Percentiles rank a stretch among this genome's conserved stretches.
These are phyloP conservation scores for Shargacucullia verbasci DNA, from an alignment of 2,888 invertebrate genomes.

Conservation along the genomic window DNA sequence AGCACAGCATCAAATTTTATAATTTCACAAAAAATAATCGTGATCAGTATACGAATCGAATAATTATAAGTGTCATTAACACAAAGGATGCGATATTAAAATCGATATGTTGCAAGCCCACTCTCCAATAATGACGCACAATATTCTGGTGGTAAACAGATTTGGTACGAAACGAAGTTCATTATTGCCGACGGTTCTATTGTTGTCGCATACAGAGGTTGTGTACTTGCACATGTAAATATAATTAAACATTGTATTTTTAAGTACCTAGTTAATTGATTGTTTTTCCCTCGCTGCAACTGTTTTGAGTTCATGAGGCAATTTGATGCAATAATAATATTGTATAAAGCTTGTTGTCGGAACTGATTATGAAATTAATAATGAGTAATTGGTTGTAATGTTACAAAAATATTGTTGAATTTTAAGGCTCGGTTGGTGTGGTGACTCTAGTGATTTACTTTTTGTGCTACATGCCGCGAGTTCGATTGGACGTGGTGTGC, in stretches of 20 bases:
- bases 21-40: slow-evolving; percentile 13
- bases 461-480: too few relatives aligned
- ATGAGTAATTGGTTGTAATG: too few relatives aligned
- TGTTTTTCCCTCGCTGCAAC: slow-evolving; percentile 1
- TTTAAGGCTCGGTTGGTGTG: too few relatives aligned
- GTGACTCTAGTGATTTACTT: too few relatives aligned
- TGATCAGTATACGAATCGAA: slow-evolving; percentile 13
- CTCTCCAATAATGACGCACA: slow-evolving; percentile 8
- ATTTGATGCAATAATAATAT: too few relatives aligned
- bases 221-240: slow-evolving; percentile 22
- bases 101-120: slow-evolving; percentile 37
- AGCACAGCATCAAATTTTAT: not conserved
- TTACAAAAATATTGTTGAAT: too few relatives aligned
- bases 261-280: slow-evolving; percentile 27
- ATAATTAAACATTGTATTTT: slow-evolving; percentile 31
- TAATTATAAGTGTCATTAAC: slow-evolving; percentile 45
- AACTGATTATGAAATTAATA: too few relatives aligned
- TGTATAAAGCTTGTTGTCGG: too few relatives aligned
- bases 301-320: not conserved
- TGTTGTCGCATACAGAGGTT: slow-evolving; percentile 35
- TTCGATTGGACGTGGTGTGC: too few relatives aligned
- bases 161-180: slow-evolving; percentile 16
- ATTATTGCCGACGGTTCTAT: slow-evolving; percentile 33
- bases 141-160: slow-evolving; percentile 13
- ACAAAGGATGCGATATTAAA: slow-evolving; percentile 48